phyloP scores from a whole-genome alignment of 2,888 invertebrate genomes.

The Tinea trinotella region DNA sequence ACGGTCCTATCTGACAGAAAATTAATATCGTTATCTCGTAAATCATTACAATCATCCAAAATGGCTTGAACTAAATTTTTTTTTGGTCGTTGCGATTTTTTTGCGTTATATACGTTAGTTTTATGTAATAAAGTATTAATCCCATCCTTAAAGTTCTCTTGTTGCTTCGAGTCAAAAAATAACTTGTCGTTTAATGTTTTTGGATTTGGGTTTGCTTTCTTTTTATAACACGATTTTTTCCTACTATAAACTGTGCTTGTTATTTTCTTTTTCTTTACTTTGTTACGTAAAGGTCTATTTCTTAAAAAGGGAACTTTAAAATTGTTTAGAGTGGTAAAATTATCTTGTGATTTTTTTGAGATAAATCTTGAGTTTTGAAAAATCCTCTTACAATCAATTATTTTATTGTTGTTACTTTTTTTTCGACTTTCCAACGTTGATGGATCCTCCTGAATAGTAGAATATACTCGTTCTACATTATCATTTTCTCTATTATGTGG shows the following conservation, averaged over 20 bases:
- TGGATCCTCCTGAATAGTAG: too few species aligned
- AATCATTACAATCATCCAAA: too few species aligned
- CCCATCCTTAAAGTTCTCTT: not conserved
- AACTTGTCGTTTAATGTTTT: not conserved
- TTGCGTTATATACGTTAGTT: too few species aligned
- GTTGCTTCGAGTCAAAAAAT: not conserved
- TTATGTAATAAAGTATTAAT: not conserved
- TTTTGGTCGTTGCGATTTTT: too few species aligned
- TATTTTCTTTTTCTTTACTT: conserved; percentile 29
- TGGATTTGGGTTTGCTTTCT: not conserved
- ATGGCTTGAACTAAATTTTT: too few species aligned
- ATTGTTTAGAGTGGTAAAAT: not conserved
- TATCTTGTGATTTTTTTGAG: not conserved
- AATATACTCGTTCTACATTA: too few species aligned
- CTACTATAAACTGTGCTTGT: conserved; percentile 25
- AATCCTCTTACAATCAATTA: not conserved
- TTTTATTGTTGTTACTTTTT: conserved; percentile 1
- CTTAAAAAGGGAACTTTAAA: not conserved
- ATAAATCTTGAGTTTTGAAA: not conserved
- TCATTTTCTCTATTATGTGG: not conserved
- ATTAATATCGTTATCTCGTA: too few species aligned
- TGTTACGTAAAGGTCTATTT: conserved; percentile 19
- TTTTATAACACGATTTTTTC: not conserved
- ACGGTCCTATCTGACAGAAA: too few species aligned
- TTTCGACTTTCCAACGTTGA: not conserved